Evolutionary conservation across 1,140 invertebrate species (phyloP).

Genomic region (Rhyzopertha dominica): DNA sequence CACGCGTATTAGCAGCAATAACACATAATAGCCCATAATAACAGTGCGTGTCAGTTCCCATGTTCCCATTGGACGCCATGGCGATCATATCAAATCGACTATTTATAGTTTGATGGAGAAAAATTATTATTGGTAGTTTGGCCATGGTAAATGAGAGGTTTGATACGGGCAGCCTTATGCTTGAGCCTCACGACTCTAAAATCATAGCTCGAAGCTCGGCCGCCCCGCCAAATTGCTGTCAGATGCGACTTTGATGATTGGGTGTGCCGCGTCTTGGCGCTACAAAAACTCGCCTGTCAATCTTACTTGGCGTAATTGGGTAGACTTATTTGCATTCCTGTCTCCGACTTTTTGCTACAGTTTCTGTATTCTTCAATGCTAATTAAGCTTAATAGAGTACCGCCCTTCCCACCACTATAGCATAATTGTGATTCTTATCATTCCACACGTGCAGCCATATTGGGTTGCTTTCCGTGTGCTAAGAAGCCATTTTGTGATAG

Average conservation of each 20-base stretch:
- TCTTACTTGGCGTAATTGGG: slow-evolving; percentile 24
- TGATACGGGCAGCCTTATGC: slow-evolving; percentile 21
- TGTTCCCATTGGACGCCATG: slow-evolving; percentile 33
- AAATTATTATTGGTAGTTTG: slow-evolving; percentile 41
- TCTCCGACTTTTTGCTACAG: no score
- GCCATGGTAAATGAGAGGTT: slow-evolving; percentile 30
- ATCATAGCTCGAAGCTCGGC: slow-evolving; percentile 31
- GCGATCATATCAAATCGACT: slow-evolving; percentile 41
- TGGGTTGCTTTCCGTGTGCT: no score
- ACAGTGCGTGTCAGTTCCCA: slow-evolving; percentile 36
- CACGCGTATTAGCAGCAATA: slow-evolving; percentile 44
- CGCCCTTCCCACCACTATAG: no score
- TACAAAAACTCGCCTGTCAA: slow-evolving; percentile 28
- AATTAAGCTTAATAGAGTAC: no score
- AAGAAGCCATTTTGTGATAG: no score
- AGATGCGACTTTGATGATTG: slow-evolving; percentile 40
- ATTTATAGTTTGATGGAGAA: slow-evolving; percentile 41
- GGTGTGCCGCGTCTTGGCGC: slow-evolving; percentile 24
- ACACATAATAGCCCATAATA: slow-evolving; percentile 45
- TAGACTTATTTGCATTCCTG: slow-evolving; percentile 25
- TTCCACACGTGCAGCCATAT: no score
- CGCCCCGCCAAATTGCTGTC: slow-evolving; percentile 35
- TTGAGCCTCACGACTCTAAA: slow-evolving; percentile 32
- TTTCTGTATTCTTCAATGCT: no score
- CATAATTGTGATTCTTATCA: no score